Conservation (phyloP, 2,113 vertebrate genomes). For the Microcebus jonahi region DNA sequence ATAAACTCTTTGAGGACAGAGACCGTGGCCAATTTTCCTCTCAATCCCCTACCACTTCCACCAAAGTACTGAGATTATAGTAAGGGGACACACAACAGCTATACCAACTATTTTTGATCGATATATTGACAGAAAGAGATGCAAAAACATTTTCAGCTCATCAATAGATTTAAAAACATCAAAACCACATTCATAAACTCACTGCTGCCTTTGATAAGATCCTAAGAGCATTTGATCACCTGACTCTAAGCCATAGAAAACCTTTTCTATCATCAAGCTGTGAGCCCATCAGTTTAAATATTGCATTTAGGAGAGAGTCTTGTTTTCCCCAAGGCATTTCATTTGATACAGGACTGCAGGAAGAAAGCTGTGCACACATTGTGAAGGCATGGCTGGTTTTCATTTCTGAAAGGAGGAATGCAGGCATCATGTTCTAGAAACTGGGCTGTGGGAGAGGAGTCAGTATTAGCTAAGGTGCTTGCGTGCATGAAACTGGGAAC, state of each 20-base stretch:
- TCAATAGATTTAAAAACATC: background rate
- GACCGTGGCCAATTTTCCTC: background rate
- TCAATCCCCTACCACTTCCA: background rate
- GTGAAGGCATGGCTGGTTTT: background rate
- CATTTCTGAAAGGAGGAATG: background rate
- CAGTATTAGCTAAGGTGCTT: background rate
- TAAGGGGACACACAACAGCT: background rate
- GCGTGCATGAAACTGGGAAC: background rate
- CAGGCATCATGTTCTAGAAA: background rate
- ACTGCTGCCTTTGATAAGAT: constrained; percentile 6
- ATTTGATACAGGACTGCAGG: background rate
- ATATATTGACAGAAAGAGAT: constrained; percentile 19
- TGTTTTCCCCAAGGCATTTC: background rate
- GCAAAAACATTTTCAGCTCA: background rate
- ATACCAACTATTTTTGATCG: background rate
- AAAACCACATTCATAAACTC: background rate
- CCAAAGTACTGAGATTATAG: background rate
- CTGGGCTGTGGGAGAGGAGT: background rate
- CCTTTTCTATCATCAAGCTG: background rate
- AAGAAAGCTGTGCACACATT: background rate
- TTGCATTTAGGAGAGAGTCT: background rate
- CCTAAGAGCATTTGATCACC: background rate
- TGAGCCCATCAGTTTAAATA: background rate
- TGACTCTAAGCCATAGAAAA: background rate
- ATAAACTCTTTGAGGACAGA: background rate